Percentiles rank a stretch among this genome's conserved stretches.
These are phyloP conservation scores for Hirundo rustica DNA, from an alignment of 2,797 vertebrate species.

Conservation along the genomic window DNA sequence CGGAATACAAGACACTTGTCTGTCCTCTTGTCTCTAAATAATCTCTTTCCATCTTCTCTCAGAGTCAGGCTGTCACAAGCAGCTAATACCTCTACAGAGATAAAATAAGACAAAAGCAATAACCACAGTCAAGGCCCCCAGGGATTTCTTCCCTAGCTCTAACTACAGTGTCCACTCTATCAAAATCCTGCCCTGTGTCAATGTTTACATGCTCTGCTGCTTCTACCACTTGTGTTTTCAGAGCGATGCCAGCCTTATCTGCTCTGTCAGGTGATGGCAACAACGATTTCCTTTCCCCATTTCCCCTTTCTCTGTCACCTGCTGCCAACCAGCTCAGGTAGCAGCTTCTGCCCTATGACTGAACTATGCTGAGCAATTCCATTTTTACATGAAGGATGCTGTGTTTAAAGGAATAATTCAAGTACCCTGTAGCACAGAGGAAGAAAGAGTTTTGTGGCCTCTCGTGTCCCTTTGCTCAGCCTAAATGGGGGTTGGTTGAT, in stretches of 20 bases:
- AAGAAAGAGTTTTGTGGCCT: background rate
- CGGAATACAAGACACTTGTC: slow-evolving; percentile 15
- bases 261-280: background rate
- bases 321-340: background rate
- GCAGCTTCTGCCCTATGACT: background rate
- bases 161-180: slow-evolving; percentile 34
- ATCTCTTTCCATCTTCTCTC: slow-evolving; percentile 46
- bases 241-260: background rate
- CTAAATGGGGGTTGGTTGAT: background rate
- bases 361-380: background rate
- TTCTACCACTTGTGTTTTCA: background rate
- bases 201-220: slow-evolving; percentile 39
- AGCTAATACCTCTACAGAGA: slow-evolving; percentile 27
- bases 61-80: slow-evolving; percentile 33
- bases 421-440: background rate
- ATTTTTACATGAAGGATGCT: background rate
- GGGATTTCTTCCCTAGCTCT: slow-evolving; percentile 22
- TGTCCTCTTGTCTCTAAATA: slow-evolving; percentile 27
- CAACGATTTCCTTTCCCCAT: background rate
- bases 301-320: background rate
- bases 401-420: background rate
- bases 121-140: slow-evolving; percentile 4
- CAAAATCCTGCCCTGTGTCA: slow-evolving; percentile 35
- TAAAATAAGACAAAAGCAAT: slow-evolving; percentile 62
- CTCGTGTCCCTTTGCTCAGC: background rate